Conservation (phyloP, 2,888 invertebrate species). For the Pseudeuparius sepicola region DNA sequence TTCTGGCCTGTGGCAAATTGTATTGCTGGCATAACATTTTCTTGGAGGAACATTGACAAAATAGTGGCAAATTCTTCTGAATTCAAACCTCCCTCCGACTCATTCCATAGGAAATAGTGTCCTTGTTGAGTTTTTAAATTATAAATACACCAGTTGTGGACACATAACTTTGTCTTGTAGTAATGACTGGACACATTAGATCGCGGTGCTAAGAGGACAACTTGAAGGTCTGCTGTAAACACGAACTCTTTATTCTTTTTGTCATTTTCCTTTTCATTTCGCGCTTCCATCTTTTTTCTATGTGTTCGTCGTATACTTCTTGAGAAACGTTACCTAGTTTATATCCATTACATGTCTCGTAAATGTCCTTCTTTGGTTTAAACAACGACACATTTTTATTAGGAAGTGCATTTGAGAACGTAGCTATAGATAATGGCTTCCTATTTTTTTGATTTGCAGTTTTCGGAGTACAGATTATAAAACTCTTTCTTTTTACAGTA, state of each 20-base stretch:
- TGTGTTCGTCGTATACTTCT: not conserved
- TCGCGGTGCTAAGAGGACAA: constrained; percentile 1
- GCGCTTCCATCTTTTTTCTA: not conserved
- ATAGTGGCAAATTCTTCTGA: not conserved
- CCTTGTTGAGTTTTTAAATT: not conserved
- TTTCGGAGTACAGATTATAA: not conserved
- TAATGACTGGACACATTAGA: too few relatives aligned
- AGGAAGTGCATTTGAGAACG: not conserved
- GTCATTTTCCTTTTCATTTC: constrained; percentile 1
- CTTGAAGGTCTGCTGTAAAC: not conserved
- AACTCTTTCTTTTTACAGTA: not conserved
- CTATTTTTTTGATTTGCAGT: not conserved
- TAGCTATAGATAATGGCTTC: constrained; percentile 1
- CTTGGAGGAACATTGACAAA: not conserved
- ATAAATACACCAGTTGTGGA: too few relatives aligned
- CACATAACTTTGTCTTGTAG: too few relatives aligned
- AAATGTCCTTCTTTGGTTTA: constrained; percentile 2
- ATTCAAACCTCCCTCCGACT: not conserved
- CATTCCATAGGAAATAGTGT: not conserved
- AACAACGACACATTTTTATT: not conserved
- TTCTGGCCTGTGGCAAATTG: too few relatives aligned
- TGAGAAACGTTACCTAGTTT: not conserved
- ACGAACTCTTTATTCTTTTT: not conserved
- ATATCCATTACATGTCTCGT: not conserved
- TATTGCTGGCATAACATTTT: not conserved